These are phyloP conservation scores for Palythoa grandiflora DNA, from an alignment of 92 coral and sea anemone genomes.

Conservation along the genomic window DNA sequence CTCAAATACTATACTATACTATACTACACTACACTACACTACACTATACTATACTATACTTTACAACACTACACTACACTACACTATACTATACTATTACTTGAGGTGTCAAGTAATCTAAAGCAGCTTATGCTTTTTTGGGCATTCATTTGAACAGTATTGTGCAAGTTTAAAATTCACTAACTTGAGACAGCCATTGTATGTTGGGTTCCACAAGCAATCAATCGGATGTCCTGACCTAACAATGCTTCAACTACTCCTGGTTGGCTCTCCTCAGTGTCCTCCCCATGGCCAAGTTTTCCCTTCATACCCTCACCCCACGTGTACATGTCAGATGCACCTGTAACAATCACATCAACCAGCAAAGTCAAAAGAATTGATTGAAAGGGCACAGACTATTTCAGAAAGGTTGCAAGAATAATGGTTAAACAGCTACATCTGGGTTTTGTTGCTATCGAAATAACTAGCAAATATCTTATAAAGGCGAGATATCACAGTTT, in stretches of 20 bases:
- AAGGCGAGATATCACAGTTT: too few species aligned
- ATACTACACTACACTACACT: too few species aligned
- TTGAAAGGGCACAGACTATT: neutral
- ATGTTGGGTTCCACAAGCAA: constrained; percentile 88
- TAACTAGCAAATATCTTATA: neutral
- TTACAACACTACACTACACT: too few species aligned
- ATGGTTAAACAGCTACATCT: neutral
- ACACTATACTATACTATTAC: too few species aligned
- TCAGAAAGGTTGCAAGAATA: neutral
- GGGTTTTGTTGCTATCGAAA: neutral
- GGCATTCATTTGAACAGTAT: too few species aligned
- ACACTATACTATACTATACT: too few species aligned
- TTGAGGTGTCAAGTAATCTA: too few species aligned
- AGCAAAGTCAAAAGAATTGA: too few species aligned
- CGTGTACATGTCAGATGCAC: constrained; percentile 88
- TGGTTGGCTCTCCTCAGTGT: constrained; percentile 86
- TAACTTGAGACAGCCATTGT: constrained; percentile 71
- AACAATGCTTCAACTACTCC: constrained; percentile 87
- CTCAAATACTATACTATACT: too few species aligned
- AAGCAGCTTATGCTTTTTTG: too few species aligned
- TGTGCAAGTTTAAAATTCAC: neutral
- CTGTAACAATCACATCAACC: constrained; percentile 30
- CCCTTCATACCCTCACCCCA: constrained; percentile 99
- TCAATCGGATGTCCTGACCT: constrained; percentile 74
- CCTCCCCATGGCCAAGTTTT: constrained; percentile 98